Evolutionary conservation across 2,113 vertebrate species (phyloP).

Genomic region (Orycteropus afer): DNA sequence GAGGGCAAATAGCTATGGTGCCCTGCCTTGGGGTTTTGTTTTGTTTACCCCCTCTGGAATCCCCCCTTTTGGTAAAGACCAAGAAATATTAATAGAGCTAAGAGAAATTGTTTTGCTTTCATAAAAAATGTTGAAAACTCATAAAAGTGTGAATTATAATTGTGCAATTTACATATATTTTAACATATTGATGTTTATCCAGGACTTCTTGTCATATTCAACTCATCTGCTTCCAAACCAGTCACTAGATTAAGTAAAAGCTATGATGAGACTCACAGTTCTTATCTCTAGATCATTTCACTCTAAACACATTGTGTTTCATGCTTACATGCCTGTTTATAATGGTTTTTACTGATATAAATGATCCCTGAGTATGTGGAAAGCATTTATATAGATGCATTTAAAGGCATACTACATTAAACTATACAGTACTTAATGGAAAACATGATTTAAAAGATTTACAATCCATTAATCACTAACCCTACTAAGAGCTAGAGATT

Average conservation of each 20-base stretch:
- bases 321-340: constrained; percentile 72
- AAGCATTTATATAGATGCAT: constrained; percentile 76
- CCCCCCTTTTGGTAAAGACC: constrained; percentile 45
- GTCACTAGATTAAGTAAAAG: constrained; percentile 63
- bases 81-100: constrained; percentile 61
- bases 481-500: not conserved
- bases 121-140: constrained; percentile 64
- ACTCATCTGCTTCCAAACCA: constrained; percentile 60
- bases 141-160: constrained; percentile 50
- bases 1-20: constrained; percentile 62
- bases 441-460: constrained; percentile 25
- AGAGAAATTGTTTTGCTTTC: constrained; percentile 65
- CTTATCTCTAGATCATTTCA: constrained; percentile 72
- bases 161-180: constrained; percentile 67
- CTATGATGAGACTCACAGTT: constrained; percentile 15
- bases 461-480: not conserved
- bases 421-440: constrained; percentile 21
- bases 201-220: constrained; percentile 60
- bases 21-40: constrained; percentile 27
- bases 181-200: constrained; percentile 63
- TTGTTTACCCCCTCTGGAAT: constrained; percentile 35
- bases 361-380: constrained; percentile 74
- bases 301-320: constrained; percentile 76
- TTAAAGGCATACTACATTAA: constrained; percentile 72
- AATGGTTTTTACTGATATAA: constrained; percentile 79